Conservation (phyloP, 2,113 vertebrate genomes). For the Orcinus orca region DNA sequence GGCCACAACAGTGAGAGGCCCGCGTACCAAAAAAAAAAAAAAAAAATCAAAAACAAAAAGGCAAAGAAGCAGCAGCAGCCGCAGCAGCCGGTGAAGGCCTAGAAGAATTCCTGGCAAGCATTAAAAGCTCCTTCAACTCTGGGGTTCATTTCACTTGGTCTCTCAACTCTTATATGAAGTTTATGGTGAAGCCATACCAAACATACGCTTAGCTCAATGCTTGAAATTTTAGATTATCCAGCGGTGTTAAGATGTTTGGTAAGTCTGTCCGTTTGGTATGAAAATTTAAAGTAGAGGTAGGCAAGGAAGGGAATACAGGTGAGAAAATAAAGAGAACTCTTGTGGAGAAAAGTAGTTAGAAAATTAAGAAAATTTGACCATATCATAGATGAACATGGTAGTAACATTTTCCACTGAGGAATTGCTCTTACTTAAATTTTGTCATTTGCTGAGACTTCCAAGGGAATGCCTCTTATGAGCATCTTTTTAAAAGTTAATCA, state of each 20-base stretch:
- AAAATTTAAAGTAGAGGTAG: background rate
- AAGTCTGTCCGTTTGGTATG: background rate
- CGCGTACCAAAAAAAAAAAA: too few species aligned
- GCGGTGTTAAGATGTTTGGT: background rate
- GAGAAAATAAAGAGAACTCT: background rate
- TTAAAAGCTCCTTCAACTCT: background rate
- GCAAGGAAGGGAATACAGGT: background rate
- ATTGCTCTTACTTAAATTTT: constrained; percentile 52
- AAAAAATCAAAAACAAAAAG: too few species aligned
- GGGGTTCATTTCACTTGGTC: background rate
- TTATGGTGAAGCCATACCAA: background rate
- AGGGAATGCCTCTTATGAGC: constrained; percentile 52
- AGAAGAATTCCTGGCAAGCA: background rate
- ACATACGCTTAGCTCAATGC: background rate
- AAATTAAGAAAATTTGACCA: background rate
- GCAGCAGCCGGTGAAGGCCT: background rate
- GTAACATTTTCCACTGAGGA: background rate
- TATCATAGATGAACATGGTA: background rate
- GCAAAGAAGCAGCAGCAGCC: background rate
- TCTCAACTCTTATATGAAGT: background rate
- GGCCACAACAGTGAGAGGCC: too few species aligned
- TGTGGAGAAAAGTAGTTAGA: background rate
- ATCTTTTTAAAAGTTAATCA: constrained; percentile 50
- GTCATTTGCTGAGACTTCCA: constrained; percentile 67
- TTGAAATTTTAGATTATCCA: background rate